phyloP scores from a whole-genome alignment of 2,888 invertebrate genomes.

The Macropis europaea region DNA sequence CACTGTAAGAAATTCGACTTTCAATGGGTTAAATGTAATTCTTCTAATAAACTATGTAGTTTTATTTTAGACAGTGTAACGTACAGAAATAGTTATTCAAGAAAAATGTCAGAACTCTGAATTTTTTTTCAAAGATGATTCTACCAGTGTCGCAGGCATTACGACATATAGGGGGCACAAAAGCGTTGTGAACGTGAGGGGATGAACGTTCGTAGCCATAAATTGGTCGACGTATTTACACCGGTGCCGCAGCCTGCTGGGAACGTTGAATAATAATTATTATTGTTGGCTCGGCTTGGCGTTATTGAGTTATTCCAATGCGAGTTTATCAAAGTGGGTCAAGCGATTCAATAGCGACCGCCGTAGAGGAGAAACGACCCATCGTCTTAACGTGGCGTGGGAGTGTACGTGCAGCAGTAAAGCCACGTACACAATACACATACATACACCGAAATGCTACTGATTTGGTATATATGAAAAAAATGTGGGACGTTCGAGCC shows the following conservation, averaged over 20 bases:
- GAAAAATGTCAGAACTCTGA: no score
- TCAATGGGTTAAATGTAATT: no score
- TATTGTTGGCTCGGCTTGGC: conserved; percentile 69
- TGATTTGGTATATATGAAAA: conserved; percentile 28
- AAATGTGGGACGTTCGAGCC: conserved; percentile 2
- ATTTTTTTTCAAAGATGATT: neutral
- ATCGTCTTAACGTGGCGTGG: conserved; percentile 67
- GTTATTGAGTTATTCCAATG: conserved; percentile 78
- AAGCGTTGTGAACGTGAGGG: neutral
- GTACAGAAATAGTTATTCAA: neutral
- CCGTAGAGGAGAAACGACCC: conserved; percentile 70
- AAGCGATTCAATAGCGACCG: conserved; percentile 78
- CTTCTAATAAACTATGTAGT: no score
- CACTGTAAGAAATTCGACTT: no score
- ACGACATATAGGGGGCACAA: neutral
- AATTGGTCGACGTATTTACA: conserved; percentile 51
- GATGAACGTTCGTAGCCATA: conserved; percentile 39
- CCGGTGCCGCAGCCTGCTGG: conserved; percentile 30
- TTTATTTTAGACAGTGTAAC: no score
- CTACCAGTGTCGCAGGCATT: neutral
- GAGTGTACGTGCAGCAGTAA: conserved; percentile 55
- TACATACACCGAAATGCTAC: conserved; percentile 10
- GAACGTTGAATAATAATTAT: conserved; percentile 75
- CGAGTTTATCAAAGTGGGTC: conserved; percentile 80
- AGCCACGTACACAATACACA: conserved; percentile 19